These are phyloP conservation scores for Myotis brandtii DNA, from an alignment of 2,113 vertebrate species.

Conservation along the genomic window DNA sequence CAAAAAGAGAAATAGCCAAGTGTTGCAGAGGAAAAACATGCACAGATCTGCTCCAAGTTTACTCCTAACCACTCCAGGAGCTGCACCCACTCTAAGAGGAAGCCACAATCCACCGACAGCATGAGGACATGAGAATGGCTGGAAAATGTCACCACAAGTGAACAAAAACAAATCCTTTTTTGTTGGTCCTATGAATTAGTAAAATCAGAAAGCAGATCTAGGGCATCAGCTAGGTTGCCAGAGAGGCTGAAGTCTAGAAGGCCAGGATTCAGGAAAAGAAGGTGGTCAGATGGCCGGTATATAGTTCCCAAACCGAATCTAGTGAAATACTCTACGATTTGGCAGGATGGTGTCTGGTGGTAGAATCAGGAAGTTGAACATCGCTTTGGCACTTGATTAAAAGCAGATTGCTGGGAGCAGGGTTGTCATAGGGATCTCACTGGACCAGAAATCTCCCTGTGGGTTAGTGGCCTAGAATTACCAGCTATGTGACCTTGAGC, in stretches of 20 bases:
- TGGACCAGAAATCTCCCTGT: slow-evolving; percentile 25
- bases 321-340: neutral
- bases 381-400: slow-evolving; percentile 48
- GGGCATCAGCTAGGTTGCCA: neutral
- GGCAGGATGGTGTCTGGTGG: neutral
- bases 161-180: neutral
- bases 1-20: neutral
- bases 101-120: neutral
- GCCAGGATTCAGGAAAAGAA: neutral
- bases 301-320: neutral
- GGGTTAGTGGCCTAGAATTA: slow-evolving; percentile 6
- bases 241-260: neutral
- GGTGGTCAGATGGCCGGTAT: neutral
- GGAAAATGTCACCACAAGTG: slow-evolving; percentile 39
- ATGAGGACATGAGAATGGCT: neutral
- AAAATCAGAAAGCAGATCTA: neutral
- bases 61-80: neutral
- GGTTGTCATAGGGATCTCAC: slow-evolving; percentile 58
- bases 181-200: neutral
- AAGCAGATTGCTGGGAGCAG: slow-evolving; percentile 41
- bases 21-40: slow-evolving; percentile 37
- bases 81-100: neutral
- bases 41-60: neutral
- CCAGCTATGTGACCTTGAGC: slow-evolving; percentile 31
- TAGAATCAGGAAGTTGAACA: slow-evolving; percentile 27